A percentile compares a stretch with the other conserved stretches of the same genome.
These are phyloP conservation scores for Flexamia atlantica DNA, from an alignment of 2,888 invertebrate species.

Conservation along the genomic window DNA sequence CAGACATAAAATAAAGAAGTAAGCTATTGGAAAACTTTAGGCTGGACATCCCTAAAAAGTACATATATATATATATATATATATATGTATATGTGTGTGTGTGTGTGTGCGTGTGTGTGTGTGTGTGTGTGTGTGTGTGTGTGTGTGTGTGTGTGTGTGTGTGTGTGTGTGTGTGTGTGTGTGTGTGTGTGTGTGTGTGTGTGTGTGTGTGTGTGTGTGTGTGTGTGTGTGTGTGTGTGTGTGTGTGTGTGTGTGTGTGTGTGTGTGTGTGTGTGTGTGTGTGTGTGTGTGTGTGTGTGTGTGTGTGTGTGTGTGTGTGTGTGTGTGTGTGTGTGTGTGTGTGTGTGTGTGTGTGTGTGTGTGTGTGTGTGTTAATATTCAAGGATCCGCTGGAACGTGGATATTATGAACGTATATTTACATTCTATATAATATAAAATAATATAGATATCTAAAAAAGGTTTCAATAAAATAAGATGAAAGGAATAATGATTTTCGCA, in stretches of 20 bases:
- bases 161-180: conserved; percentile 60
- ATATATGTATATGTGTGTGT: conserved; percentile 39
- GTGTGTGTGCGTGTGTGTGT: conserved; percentile 46
- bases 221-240: conserved; percentile 59
- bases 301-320: conserved; percentile 49
- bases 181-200: conserved; percentile 60
- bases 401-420: too few relatives aligned
- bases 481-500: too few relatives aligned
- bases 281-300: conserved; percentile 52
- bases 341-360: conserved; percentile 49
- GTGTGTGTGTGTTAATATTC: conserved; percentile 24
- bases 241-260: conserved; percentile 57
- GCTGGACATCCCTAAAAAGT: too few relatives aligned
- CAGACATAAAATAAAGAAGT: too few relatives aligned
- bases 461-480: too few relatives aligned
- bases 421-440: too few relatives aligned
- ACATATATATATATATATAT: conserved; percentile 16
- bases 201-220: conserved; percentile 59
- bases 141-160: conserved; percentile 60
- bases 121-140: conserved; percentile 33
- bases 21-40: too few relatives aligned
- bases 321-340: conserved; percentile 52
- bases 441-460: too few relatives aligned
- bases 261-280: conserved; percentile 52
- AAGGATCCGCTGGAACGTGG: too few relatives aligned